These are phyloP conservation scores for Anisognathus igniventris DNA, from an alignment of 2,797 vertebrate genomes.

Conservation along the genomic window DNA sequence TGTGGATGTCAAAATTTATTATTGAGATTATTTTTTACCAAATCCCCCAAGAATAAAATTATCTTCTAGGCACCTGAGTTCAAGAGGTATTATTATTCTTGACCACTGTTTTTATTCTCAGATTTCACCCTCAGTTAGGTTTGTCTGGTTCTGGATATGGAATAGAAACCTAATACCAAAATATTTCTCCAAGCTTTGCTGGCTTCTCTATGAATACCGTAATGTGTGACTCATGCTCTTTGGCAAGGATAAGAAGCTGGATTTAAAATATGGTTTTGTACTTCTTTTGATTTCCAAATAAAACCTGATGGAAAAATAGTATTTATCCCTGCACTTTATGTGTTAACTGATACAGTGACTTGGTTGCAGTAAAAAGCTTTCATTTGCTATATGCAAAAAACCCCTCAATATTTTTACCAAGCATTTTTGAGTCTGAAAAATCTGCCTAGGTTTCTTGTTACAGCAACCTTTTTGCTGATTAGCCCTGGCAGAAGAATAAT, in stretches of 20 bases:
- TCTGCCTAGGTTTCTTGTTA: not conserved
- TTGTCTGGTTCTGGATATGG: constrained; percentile 40
- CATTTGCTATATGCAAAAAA: not conserved
- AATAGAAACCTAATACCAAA: constrained; percentile 41
- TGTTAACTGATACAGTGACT: not conserved
- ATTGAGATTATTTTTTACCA: not conserved
- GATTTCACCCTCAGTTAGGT: constrained; percentile 10
- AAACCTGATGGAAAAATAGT: constrained; percentile 5
- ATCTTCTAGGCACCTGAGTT: not conserved
- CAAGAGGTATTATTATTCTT: not conserved
- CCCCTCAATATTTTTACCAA: not conserved
- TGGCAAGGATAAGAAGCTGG: constrained; percentile 16
- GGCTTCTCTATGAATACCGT: constrained; percentile 33
- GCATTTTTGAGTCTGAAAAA: not conserved
- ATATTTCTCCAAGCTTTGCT: constrained; percentile 30
- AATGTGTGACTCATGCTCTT: constrained; percentile 41
- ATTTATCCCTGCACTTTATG: not conserved
- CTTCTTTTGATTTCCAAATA: constrained; percentile 26
- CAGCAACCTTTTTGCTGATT: not conserved
- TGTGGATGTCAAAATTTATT: not conserved
- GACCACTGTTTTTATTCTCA: not conserved
- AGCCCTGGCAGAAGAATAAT: not conserved
- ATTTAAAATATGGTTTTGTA: constrained; percentile 25
- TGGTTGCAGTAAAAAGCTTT: not conserved
- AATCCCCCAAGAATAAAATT: not conserved